These are phyloP conservation scores for Callyntrura sp. DNA, from an alignment of 2,888 invertebrate genomes.

Conservation along the genomic window DNA sequence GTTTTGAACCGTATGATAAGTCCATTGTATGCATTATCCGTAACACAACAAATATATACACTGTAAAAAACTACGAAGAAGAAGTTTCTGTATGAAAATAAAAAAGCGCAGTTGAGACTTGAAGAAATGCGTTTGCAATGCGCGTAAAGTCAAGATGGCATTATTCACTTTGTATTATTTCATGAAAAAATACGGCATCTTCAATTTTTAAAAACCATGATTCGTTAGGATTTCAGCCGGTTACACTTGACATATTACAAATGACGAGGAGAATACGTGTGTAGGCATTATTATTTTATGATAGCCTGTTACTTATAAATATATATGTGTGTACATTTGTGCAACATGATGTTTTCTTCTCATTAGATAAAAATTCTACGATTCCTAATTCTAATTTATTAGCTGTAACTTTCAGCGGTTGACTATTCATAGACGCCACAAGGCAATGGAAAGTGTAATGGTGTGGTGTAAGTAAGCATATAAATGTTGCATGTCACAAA, in stretches of 20 bases:
- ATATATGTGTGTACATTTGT: neutral
- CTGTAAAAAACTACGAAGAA: neutral
- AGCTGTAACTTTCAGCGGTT: slow-evolving; percentile 72
- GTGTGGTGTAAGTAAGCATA: slow-evolving; percentile 24
- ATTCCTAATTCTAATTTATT: slow-evolving; percentile 78
- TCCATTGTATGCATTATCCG: neutral
- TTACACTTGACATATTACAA: slow-evolving; percentile 53
- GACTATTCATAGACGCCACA: slow-evolving; percentile 69
- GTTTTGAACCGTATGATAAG: slow-evolving; percentile 36
- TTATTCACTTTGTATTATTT: slow-evolving; percentile 7
- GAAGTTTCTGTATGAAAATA: slow-evolving; percentile 15
- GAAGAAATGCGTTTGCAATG: neutral
- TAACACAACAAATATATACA: too few relatives aligned
- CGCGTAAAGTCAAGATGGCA: neutral
- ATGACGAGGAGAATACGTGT: slow-evolving; percentile 24
- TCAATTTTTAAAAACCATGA: slow-evolving; percentile 57
- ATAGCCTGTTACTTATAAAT: neutral
- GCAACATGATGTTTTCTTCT: slow-evolving; percentile 50
- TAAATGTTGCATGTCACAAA: slow-evolving; percentile 45
- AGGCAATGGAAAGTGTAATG: slow-evolving; percentile 71
- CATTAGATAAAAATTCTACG: slow-evolving; percentile 71
- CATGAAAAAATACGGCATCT: slow-evolving; percentile 59
- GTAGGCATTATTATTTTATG: neutral
- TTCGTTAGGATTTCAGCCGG: slow-evolving; percentile 66
- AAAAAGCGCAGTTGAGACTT: slow-evolving; percentile 17